These are phyloP conservation scores for Zapornia atra DNA, from an alignment of 2,113 vertebrate species.

Conservation along the genomic window DNA sequence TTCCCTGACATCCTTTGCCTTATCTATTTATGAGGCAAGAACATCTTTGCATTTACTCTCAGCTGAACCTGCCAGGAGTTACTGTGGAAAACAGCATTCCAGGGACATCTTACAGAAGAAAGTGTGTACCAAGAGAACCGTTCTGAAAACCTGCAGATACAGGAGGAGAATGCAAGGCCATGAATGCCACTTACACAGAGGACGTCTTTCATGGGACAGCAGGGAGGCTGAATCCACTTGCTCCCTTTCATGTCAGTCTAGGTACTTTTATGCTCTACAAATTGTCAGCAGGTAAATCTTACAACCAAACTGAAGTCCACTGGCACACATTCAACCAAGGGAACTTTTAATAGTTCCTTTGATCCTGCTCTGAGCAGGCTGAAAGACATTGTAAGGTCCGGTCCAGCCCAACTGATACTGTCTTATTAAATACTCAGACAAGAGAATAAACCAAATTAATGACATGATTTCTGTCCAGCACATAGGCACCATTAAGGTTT, in stretches of 20 bases:
- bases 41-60: not conserved
- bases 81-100: conserved; percentile 14
- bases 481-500: not conserved
- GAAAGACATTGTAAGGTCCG: not conserved
- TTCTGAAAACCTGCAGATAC: not conserved
- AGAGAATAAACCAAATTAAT: not conserved
- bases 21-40: conserved; percentile 6
- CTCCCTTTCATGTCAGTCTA: not conserved
- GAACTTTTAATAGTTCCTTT: not conserved
- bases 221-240: not conserved
- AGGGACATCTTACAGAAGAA: not conserved
- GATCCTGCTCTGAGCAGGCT: not conserved
- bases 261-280: not conserved
- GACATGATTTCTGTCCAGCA: not conserved
- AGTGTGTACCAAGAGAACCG: accelerated
- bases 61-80: not conserved
- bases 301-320: not conserved
- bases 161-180: not conserved
- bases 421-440: not conserved
- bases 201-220: not conserved
- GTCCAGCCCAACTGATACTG: not conserved
- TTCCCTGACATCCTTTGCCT: not conserved
- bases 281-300: not conserved
- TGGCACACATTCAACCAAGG: not conserved
- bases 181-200: not conserved